Percentiles rank a stretch among this genome's conserved stretches.
These are phyloP conservation scores for Zoanthus sociatus DNA, from an alignment of 92 coral and sea anemone genomes.

Conservation along the genomic window DNA sequence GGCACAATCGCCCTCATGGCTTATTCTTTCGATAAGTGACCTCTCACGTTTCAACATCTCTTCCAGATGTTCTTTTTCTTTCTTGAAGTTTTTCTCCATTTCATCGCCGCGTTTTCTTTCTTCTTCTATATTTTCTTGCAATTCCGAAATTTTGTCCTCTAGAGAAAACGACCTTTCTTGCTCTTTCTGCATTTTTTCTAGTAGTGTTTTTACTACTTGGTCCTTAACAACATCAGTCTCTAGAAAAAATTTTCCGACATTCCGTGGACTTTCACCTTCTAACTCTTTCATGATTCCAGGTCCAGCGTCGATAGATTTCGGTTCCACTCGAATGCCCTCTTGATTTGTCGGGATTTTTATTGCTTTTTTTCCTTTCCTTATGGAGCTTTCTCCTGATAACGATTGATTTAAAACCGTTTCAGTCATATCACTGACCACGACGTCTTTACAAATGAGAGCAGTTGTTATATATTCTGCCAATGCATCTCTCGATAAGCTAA, in stretches of 20 bases:
- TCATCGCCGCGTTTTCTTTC: slow-evolving; percentile 42
- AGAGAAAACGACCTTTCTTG: slow-evolving; percentile 34
- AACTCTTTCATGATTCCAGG: neutral
- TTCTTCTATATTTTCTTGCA: slow-evolving; percentile 43
- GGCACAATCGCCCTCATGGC: slow-evolving; percentile 55
- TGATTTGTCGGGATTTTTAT: neutral
- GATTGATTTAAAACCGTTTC: neutral
- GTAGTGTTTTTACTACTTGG: neutral
- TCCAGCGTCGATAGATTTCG: neutral
- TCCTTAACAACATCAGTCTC: neutral
- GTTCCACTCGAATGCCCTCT: neutral
- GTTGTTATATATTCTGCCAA: slow-evolving; percentile 12
- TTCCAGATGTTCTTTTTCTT: slow-evolving; percentile 33
- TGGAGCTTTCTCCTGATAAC: neutral
- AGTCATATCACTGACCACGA: neutral
- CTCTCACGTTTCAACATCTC: slow-evolving; percentile 41
- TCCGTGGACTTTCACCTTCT: neutral
- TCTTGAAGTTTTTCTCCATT: slow-evolving; percentile 51
- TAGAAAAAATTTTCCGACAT: neutral
- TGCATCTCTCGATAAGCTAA: neutral
- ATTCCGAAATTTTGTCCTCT: slow-evolving; percentile 35
- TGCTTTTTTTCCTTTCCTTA: neutral
- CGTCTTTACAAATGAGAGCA: neutral
- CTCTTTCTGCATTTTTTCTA: slow-evolving; percentile 3
- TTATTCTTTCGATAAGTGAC: slow-evolving; percentile 26